Evolutionary conservation across 2,113 vertebrate genomes (phyloP), one percentile per base, ranked within the genome.

Genomic region (Lethenteron camtschaticum): DNA sequence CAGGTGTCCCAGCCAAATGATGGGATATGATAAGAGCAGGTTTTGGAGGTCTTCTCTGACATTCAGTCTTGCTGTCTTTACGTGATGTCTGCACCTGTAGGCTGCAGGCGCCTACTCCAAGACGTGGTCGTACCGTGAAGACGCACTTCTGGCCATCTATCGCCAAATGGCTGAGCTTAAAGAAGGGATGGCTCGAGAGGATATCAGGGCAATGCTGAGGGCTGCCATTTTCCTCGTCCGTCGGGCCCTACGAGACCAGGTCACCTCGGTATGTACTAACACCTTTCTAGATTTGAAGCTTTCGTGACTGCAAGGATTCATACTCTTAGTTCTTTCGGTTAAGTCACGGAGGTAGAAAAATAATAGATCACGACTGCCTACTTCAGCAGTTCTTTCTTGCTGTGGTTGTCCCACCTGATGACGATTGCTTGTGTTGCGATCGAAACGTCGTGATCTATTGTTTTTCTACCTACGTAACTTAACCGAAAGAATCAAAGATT

Each of bases 71-170:
- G 57, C 66, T 72, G 18, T 41, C 41, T 69, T 57, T 72, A 70
- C 3, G 24, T 24, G 24, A 24, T 24, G 24, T 24, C 24, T 24
- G 24, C 24, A 24, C 24, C 20, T 11, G 9, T 75, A 95, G 92
- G 87, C 95, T 57, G 84, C 86, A 1, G 79, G 82, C n/a, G 85
- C 82, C 0, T 96, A 94, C 74, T 96, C 89, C 55, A 96, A 85
- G 77, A 82, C 73, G 0, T 99, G 88, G 91, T 85, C 83, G 0
- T 78, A 74, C 73, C 83, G 90, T 56, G 88, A 94, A 56, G 82
- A 85, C 0, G 83, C 90, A 0, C 76, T 96, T 41, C 77, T 86
- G 11, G 74, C 81, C 1, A 76, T 91, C 1, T 78, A 81, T 59
- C 75, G 81, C 69, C 87, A 80, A 74, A 79, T 96, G 76, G 70